Evolutionary conservation across 2,888 invertebrate genomes (phyloP).

Genomic region (Sminthurides aquaticus): DNA sequence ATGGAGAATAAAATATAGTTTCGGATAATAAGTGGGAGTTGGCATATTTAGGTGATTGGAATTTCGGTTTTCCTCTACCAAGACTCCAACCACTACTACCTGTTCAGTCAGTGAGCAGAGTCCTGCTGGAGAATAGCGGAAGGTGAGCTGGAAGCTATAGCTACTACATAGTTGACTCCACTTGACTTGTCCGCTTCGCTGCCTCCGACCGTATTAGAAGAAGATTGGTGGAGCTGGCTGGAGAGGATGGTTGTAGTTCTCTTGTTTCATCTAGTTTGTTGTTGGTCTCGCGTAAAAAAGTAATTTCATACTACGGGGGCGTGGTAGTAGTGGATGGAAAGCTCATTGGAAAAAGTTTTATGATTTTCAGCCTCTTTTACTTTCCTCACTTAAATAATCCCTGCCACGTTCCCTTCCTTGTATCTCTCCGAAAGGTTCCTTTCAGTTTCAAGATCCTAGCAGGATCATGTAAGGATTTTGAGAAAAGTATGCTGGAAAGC

Average conservation of each 20-base stretch:
- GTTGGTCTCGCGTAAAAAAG: conserved; percentile 2
- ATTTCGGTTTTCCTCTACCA: not conserved
- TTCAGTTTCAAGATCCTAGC: too few relatives aligned
- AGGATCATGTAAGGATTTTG: too few relatives aligned
- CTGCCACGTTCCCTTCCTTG: not conserved
- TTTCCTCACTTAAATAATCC: not conserved
- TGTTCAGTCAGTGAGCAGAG: not conserved
- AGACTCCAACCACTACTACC: too few relatives aligned
- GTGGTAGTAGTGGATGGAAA: conserved; percentile 9
- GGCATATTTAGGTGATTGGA: conserved; percentile 10
- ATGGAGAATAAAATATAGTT: conserved; percentile 4
- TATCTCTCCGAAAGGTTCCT: too few relatives aligned
- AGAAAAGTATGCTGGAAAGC: too few relatives aligned
- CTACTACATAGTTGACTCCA: not conserved
- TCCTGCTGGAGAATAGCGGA: not conserved
- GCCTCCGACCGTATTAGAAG: not conserved
- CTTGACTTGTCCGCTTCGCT: conserved; percentile 1
- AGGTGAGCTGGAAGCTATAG: not conserved
- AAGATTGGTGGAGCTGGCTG: not conserved
- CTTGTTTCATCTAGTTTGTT: not conserved
- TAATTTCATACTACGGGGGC: conserved; percentile 8
- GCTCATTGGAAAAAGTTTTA: conserved; percentile 8
- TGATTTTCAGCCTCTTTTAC: conserved; percentile 1
- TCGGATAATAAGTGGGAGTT: conserved; percentile 10
- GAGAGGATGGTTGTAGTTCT: not conserved